phyloP scores from a whole-genome alignment of 1,140 invertebrate genomes.

The Rhopalosiphum padi region DNA sequence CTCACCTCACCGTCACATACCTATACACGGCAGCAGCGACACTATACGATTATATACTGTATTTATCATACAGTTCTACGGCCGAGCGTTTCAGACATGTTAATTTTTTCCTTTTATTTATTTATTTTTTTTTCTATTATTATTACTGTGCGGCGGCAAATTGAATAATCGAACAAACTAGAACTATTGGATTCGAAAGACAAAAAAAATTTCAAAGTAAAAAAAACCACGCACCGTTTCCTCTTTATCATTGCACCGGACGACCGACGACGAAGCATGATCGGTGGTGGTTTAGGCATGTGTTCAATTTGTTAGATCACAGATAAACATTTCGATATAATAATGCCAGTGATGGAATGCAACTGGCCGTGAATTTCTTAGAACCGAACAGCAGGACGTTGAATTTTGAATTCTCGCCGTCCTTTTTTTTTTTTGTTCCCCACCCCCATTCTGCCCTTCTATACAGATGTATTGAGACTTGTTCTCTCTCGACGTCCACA shows the following conservation, averaged over 20 bases:
- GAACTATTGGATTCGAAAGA: neutral
- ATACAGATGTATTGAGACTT: slow-evolving; percentile 24
- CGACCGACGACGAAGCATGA: neutral
- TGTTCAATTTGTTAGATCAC: slow-evolving; percentile 39
- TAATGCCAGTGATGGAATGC: slow-evolving; percentile 40
- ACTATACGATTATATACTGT: neutral
- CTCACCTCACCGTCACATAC: neutral
- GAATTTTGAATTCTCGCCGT: slow-evolving; percentile 43
- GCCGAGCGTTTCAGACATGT: neutral
- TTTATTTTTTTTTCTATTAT: neutral
- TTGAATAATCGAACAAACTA: neutral
- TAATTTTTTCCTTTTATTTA: neutral
- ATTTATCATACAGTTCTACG: neutral
- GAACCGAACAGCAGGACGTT: slow-evolving; percentile 55
- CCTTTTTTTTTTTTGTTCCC: slow-evolving; percentile 41
- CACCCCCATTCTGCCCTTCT: neutral
- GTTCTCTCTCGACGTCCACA: slow-evolving; percentile 15
- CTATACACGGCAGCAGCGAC: neutral
- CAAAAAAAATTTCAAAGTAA: neutral
- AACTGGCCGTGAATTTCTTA: slow-evolving; percentile 56
- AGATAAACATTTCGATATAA: slow-evolving; percentile 46
- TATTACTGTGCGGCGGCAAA: neutral
- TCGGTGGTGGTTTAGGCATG: neutral
- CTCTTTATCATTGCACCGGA: neutral
- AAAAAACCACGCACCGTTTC: neutral